These are phyloP conservation scores for Oreonectes daqikongensis DNA, from an alignment of 2,797 vertebrate species.

Conservation along the genomic window DNA sequence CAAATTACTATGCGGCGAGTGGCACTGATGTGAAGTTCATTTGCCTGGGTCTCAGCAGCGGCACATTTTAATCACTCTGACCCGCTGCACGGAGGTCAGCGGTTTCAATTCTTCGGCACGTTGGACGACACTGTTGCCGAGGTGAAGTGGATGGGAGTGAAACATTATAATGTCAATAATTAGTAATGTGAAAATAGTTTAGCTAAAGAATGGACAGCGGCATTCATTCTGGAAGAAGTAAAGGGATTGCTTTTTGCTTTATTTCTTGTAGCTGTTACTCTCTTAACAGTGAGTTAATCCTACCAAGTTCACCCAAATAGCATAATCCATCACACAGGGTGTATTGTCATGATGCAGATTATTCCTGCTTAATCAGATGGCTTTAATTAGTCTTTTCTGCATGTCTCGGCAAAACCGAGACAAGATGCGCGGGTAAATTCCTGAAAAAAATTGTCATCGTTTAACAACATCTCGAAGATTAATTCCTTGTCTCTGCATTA, in stretches of 20 bases:
- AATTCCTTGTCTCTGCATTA: slow-evolving; percentile 37
- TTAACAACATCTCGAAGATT: slow-evolving; percentile 24
- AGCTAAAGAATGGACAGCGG: slow-evolving; percentile 41
- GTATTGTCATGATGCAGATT: slow-evolving; percentile 37
- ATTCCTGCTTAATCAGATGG: slow-evolving; percentile 50
- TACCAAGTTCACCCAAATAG: slow-evolving; percentile 29
- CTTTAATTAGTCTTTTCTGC: slow-evolving; percentile 47
- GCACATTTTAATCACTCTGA: slow-evolving; percentile 58
- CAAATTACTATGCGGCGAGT: slow-evolving; percentile 51
- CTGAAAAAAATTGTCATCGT: slow-evolving; percentile 14
- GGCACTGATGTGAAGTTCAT: slow-evolving; percentile 49
- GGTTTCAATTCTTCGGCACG: slow-evolving; percentile 39
- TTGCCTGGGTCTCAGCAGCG: slow-evolving; percentile 39
- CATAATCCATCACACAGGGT: slow-evolving; percentile 48
- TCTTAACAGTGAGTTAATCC: slow-evolving; percentile 43
- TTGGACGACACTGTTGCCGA: slow-evolving; percentile 33
- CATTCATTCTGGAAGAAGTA: slow-evolving; percentile 49
- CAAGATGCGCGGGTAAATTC: slow-evolving; percentile 30
- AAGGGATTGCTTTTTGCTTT: not conserved
- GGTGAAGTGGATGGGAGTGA: slow-evolving; percentile 26
- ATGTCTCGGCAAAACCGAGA: slow-evolving; percentile 6
- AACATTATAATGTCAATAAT: slow-evolving; percentile 54
- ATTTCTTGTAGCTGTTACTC: not conserved
- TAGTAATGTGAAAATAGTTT: slow-evolving; percentile 48
- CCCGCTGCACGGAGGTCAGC: slow-evolving; percentile 48